Evolutionary conservation across 37 sponge, comb jelly and placozoan species (phyloP), one percentile per base, ranked within the genome.

Genomic region (Tethya wilhelma): DNA sequence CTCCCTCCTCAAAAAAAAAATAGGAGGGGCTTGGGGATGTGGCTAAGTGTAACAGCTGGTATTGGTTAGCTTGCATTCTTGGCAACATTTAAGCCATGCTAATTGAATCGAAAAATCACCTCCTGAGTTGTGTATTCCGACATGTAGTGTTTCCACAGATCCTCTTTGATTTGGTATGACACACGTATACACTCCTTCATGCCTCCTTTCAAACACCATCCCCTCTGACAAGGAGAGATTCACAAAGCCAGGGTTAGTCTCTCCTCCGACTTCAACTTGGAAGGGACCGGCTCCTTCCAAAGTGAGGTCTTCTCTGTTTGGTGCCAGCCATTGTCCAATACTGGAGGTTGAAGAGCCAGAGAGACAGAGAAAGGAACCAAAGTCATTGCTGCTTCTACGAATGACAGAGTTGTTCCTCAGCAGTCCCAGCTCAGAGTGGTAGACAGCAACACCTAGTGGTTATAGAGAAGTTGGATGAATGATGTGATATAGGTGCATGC

Each of bases 361-460:
- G 59, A 58, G 59, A 26, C 59, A 58, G 26, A 58, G 26, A 26
- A 58, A 26, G 4, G 59, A 28, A 28, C 59, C 59, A 58, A 58
- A 58, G 59, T 7, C 59, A 58, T 9, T 7, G 9, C 26, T 58
- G 3, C 59, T 28, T 28, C 59, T 58, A 3, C 59, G 59, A 26
- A 58, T 58, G 4, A 58, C 26, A 26, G 26, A 28, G 9, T 58
- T 58, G 59, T 58, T 58, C 26, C 26, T 7, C 26, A 7, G 26
- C 9, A 7, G 59, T 7, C 59, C 9, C 23, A n/a, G 26, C 9
- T 7, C 8, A 58, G 26, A 2, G 9, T 58, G 9, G 59, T 58
- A 58, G 59, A 58, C 26, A 28, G 8, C 59, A 58, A 58, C 9
- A 58, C 59, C 59, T 58, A n/a, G n/a, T n/a, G n/a, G n/a, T n/a